Conservation (phyloP, 2,888 invertebrate genomes). For the Eilema griseolum region DNA sequence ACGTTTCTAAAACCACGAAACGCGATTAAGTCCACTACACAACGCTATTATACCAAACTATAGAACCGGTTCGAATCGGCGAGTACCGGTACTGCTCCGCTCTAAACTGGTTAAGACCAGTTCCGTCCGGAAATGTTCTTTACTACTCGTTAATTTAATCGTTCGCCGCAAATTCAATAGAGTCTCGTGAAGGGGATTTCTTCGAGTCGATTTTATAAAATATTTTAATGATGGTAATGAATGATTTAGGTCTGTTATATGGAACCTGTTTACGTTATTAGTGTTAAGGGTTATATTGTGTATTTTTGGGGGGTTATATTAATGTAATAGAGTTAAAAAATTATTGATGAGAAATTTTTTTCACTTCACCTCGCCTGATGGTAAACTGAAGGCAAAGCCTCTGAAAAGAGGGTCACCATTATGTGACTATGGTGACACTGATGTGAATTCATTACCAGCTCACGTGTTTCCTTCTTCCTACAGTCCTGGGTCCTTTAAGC, state of each 20-base stretch:
- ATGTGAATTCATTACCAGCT: too few relatives aligned
- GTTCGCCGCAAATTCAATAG: constrained; percentile 75
- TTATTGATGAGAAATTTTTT: too few relatives aligned
- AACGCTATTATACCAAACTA: constrained; percentile 66
- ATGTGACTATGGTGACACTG: too few relatives aligned
- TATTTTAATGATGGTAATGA: constrained; percentile 45
- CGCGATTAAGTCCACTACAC: constrained; percentile 70
- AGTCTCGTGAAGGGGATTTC: constrained; percentile 45
- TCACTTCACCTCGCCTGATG: too few relatives aligned
- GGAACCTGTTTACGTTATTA: background rate
- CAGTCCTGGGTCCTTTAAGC: too few relatives aligned
- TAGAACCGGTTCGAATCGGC: constrained; percentile 48
- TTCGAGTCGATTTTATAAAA: constrained; percentile 38
- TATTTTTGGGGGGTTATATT: too few relatives aligned
- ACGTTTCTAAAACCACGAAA: constrained; percentile 67
- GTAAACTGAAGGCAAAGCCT: too few relatives aligned
- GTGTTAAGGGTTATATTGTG: background rate
- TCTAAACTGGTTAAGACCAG: constrained; percentile 74
- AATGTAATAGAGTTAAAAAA: too few relatives aligned
- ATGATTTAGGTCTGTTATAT: constrained; percentile 14
- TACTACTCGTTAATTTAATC: constrained; percentile 80
- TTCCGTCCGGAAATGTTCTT: constrained; percentile 62
- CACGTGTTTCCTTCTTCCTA: too few relatives aligned
- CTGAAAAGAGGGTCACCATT: too few relatives aligned
- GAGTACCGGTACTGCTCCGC: constrained; percentile 59